These are phyloP conservation scores for Rhogogaster chlorosoma DNA, from an alignment of 2,888 invertebrate species.

Conservation along the genomic window DNA sequence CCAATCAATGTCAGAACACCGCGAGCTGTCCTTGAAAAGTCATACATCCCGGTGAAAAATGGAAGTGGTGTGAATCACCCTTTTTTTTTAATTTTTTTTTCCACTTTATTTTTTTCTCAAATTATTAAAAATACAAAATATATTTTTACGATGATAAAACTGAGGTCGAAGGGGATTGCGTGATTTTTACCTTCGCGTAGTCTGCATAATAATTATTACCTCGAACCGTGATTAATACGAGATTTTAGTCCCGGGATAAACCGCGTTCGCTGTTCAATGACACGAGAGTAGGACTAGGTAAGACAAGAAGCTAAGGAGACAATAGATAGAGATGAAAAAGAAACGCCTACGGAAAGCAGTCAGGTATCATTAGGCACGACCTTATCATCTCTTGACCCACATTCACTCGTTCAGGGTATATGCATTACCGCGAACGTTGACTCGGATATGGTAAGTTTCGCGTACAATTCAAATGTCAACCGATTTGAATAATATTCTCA, in stretches of 20 bases:
- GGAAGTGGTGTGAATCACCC: not conserved
- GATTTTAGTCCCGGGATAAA: not conserved
- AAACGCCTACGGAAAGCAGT: slow-evolving; percentile 15
- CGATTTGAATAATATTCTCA: not conserved
- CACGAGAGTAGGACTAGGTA: not conserved
- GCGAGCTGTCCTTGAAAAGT: not conserved
- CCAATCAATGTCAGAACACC: not conserved
- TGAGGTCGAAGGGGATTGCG: not conserved
- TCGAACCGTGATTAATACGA: not conserved
- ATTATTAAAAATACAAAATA: not conserved
- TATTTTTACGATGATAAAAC: not conserved
- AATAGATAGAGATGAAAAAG: not conserved
- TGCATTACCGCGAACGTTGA: slow-evolving; percentile 30
- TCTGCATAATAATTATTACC: slow-evolving; percentile 11
- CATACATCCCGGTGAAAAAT: not conserved
- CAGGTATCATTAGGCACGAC: slow-evolving; percentile 38
- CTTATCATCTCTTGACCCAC: slow-evolving; percentile 44
- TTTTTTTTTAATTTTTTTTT: not conserved
- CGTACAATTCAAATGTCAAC: not conserved
- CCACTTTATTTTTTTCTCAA: not conserved
- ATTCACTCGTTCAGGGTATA: not conserved
- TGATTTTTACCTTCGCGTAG: not conserved
- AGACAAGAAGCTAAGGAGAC: slow-evolving; percentile 2
- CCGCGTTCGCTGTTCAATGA: not conserved
- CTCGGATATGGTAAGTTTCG: not conserved